Percentiles rank a stretch among this genome's conserved stretches.
phyloP scores from a whole-genome alignment of 2,888 invertebrate genomes.

The Brassicogethes aeneus region DNA sequence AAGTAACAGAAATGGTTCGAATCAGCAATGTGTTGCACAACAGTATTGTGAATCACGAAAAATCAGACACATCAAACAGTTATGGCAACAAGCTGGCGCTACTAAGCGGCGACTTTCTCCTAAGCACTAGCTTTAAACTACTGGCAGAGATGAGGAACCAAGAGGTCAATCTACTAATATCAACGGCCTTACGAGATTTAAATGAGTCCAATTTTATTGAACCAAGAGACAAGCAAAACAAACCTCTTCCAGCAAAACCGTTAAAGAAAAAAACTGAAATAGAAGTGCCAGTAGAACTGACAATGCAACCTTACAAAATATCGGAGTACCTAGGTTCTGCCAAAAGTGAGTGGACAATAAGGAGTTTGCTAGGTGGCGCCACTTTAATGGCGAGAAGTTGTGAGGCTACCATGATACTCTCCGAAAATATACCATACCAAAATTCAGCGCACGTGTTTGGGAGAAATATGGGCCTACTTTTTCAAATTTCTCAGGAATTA shows the following conservation, averaged over 20 bases:
- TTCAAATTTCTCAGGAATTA: not conserved
- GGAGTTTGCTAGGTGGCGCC: conserved; percentile 58
- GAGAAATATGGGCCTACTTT: not conserved
- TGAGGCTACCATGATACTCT: conserved; percentile 49
- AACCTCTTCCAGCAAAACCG: conserved; percentile 66
- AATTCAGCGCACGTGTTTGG: not conserved
- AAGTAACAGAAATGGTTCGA: conserved; percentile 91
- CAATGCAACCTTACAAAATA: conserved; percentile 24
- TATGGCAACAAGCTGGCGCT: conserved; percentile 93
- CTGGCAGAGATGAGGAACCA: conserved; percentile 68
- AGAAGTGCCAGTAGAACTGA: conserved; percentile 21
- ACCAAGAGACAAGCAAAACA: conserved; percentile 73
- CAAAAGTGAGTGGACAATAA: conserved; percentile 67
- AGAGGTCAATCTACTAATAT: conserved; percentile 79
- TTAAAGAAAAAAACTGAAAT: conserved; percentile 16
- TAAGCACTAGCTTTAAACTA: conserved; percentile 82
- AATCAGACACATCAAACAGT: conserved; percentile 45
- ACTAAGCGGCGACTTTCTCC: conserved; percentile 78
- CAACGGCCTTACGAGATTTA: conserved; percentile 76
- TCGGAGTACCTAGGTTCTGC: conserved; percentile 47
- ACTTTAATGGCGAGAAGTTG: conserved; percentile 70
- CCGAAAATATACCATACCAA: not conserved
- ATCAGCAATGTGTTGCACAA: conserved; percentile 80
- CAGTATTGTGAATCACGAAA: conserved; percentile 69
- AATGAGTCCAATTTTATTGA: conserved; percentile 83